Base-by-base conservation (phyloP, 2,888 invertebrate genomes). In the Erebia ligea region DNA sequence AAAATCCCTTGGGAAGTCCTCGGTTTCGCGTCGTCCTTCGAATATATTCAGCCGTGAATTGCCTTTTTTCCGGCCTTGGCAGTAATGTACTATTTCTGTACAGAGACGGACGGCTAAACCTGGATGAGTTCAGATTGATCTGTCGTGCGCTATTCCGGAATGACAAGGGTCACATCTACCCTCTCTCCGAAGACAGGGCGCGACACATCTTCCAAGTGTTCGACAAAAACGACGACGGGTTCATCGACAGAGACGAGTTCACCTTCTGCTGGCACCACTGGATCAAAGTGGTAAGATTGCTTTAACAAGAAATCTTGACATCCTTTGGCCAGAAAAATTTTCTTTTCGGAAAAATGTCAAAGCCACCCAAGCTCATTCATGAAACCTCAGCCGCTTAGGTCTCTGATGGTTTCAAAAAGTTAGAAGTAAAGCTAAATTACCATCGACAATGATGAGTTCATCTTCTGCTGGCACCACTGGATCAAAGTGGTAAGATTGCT, bases 381-480 rank as follows among this genome's bases (percentile, higher is more conserved):
- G 21, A 21, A 21, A 2, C 21, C 2, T 21, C 21, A 21, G 21
- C 21, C 21, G 1, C 21, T 21, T 21, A 21, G 21, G 21, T 21
- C 21, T 21, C 21, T 21, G 2, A 21, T 1, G 25, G 25, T 25
- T 25, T 25, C 25, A 4, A 25, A 25, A 25, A 25, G 0, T 94
- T 80, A n/a, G n/a, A n/a, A n/a, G n/a, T n/a, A n/a, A n/a, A n/a
- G n/a, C n/a, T n/a, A n/a, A n/a, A n/a, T n/a, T n/a, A n/a, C n/a
- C n/a, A 96, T 98, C 70, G 97, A 97, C 83, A 95, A 95, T 69
- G 96, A 97, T 72, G 98, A 98, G 90, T 98, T 98, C 84, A 95
- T 95, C 69, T 95, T 96, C 84, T 98, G 98, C 85, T 98, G 98
- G 97, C 97, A 97, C 88, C 96, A 96, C 81, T 98, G 98, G 98